Evolutionary conservation across 2,113 vertebrate genomes (phyloP), one percentile per base, ranked within the genome.

Genomic region (Alethe diademata): DNA sequence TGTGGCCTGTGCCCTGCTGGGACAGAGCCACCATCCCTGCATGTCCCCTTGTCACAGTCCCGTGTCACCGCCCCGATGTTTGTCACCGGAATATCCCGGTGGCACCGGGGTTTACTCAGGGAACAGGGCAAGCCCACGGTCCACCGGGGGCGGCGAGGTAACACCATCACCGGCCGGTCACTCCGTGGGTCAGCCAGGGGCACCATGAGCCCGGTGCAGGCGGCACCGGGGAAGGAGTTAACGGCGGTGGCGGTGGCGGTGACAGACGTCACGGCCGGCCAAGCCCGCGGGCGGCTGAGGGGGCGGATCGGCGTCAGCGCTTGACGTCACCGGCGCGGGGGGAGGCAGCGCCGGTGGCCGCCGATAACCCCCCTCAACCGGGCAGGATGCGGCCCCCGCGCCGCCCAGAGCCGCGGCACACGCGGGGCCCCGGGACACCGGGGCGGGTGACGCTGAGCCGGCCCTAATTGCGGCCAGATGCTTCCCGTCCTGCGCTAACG

Each of bases 221-320:
- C 45, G 45, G 62, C 38, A 45, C 73, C 19, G 48, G 36, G 50
- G 92, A 89, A 89, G 76, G 90, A 78, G 90, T 91, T 91, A 88
- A 94, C 76, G 40, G 62, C 40, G 60, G 57, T 5, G 69, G 47
- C 47, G 28, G 42, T 24, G 42, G 5, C 50, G 29, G 42, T 24
- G 42, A 4, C 50, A 35, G 57, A 78, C 93, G 93, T 95, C 93
- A 94, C 47, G 40, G 70, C 78, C 71, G 86, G 86, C 92, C 89
- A 1, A 66, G 71, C 79, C 95, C 84, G 92, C 93, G 65, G 95
- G 96, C 87, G 93, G 93, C 93, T 95, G 87, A 84, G 96, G 95
- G 93, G 96, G 95, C 35, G 96, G 95, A 86, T 72, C 93, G 58
- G 90, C 96, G 96, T 96, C 96, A 96, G 67, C 40, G 25, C 33